Evolutionary conservation across 2,113 vertebrate genomes (phyloP), one percentile per base, ranked within the genome.

Genomic region (Rousettus leschenaultii): DNA sequence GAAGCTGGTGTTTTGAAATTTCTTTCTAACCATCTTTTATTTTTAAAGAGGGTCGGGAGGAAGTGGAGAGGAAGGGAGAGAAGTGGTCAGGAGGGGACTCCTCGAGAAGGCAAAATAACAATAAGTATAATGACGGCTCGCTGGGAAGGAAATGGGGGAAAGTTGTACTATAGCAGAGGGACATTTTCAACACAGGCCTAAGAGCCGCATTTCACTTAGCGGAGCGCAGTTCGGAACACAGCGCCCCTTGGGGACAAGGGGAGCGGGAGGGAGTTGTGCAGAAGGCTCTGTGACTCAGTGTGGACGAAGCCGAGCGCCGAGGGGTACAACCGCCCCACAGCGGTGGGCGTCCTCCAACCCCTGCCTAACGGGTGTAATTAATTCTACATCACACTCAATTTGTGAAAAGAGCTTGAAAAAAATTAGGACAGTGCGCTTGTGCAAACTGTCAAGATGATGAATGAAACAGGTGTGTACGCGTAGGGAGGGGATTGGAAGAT

Each of bases 341-440:
- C 88, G n/a, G 91, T 26, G 89, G 1, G 21, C 33, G 73, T 86
- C 68, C 94, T 97, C 96, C 93, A 86, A 18, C 1, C 57, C 89
- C 86, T 93, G 65, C 68, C 91, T 94, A 96, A 97, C 6, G 33
- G 68, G 86, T 93, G 79, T 98, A 98, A 98, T 98, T 98, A 98
- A 98, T 96, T 97, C 80, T 95, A 77, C 82, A 97, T 98, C 98
- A 98, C 97, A 98, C 97, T 98, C 97, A 90, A 98, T 98, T 98
- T 98, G 95, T 92, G 97, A 95, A 98, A 98, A 98, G 97, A 97
- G 92, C 96, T 98, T 97, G 94, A 94, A 98, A 96, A 97, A 98
- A 98, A 96, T 96, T 92, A 97, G 97, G 97, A 96, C 92, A 95
- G 97, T 98, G 98, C 98, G 97, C 97, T 97, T 95, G 95, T 95